Evolutionary conservation across 2,113 vertebrate species (phyloP), one percentile per base, ranked within the genome.

Genomic region (Copsychus sechellarum): DNA sequence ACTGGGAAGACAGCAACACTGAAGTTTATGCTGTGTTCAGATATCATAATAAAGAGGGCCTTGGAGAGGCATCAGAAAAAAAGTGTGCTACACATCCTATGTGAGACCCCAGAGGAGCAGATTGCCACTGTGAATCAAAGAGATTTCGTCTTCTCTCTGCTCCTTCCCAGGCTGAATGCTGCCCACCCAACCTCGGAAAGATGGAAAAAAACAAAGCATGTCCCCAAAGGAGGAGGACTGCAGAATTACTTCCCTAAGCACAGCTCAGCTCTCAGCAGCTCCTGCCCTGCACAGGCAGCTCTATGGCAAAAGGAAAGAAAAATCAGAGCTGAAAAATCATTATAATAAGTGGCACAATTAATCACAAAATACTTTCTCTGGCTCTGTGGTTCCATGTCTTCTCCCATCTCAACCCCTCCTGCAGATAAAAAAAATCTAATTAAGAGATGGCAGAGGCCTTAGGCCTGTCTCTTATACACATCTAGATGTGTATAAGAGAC

Each of bases 181-280:
- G 72, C 23, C 0, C 1, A 38, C 29, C 29, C 81, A 40, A 70
- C 28, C 50, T 47, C 38, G 47, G 76, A 54, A 87, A 91, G 33
- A 31, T 78, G 65, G 42, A 91, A 81, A 42, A 34, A 84, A 89
- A 19, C 0, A 4, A 86, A 40, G 45, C 29, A 12, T 73, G 42
- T 73, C n/a, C n/a, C 42, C 14, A 4, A 76, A 47, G 12, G 14
- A 54, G 23, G 38, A 82, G 34, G 6, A 17, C 21, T 3, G 0
- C 0, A 0, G 22, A 74, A 18, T 1, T 2, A 0, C 61, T 81
- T 54, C 42, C 29, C 25, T 16, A 19, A 84, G 38, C 19, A 36
- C 24, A 70, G 33, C 13, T 81, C 6, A 1, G 21, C 12, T 66
- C 29, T 66, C 50, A 89, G 29, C 38, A 89, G 48, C 53, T 69